Percentiles rank a stretch among this genome's conserved stretches.
These are phyloP conservation scores for Dendrocincla tyrannina DNA, from an alignment of 2,797 vertebrate genomes.

Conservation along the genomic window DNA sequence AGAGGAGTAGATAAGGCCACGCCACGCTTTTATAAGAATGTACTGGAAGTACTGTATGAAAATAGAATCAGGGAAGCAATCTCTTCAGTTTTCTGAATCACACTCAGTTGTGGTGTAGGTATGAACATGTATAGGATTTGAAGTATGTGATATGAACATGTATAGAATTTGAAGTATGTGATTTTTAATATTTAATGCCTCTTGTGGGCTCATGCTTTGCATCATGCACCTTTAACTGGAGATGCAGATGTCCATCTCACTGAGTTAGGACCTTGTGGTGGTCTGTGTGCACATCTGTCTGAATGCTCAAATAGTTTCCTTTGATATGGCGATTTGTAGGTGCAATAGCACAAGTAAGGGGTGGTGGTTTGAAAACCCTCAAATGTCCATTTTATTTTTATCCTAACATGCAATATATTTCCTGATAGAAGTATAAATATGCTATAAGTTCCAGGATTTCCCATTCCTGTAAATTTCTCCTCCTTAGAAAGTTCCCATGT, in stretches of 20 bases:
- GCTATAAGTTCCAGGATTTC: not conserved
- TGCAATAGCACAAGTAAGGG: not conserved
- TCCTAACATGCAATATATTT: not conserved
- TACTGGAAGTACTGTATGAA: not conserved
- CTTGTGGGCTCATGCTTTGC: not conserved
- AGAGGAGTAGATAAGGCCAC: not conserved
- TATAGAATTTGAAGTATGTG: not conserved
- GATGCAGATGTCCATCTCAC: not conserved
- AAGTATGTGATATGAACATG: accelerated
- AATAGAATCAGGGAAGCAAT: not conserved
- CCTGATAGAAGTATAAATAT: not conserved
- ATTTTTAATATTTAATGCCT: not conserved
- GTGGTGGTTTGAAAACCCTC: not conserved
- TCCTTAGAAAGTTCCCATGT: not conserved
- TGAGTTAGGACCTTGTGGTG: not conserved
- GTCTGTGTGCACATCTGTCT: accelerated
- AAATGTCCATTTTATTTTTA: not conserved
- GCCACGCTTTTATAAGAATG: not conserved
- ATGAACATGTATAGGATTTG: accelerated
- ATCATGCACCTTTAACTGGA: not conserved
- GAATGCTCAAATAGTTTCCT: not conserved
- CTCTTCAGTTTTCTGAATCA: not conserved
- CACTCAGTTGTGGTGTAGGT: not conserved
- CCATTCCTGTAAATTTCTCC: not conserved
- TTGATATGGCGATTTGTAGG: not conserved